Conservation (phyloP, 2,797 vertebrate genomes). For the Peromyscus attwateri region DNA sequence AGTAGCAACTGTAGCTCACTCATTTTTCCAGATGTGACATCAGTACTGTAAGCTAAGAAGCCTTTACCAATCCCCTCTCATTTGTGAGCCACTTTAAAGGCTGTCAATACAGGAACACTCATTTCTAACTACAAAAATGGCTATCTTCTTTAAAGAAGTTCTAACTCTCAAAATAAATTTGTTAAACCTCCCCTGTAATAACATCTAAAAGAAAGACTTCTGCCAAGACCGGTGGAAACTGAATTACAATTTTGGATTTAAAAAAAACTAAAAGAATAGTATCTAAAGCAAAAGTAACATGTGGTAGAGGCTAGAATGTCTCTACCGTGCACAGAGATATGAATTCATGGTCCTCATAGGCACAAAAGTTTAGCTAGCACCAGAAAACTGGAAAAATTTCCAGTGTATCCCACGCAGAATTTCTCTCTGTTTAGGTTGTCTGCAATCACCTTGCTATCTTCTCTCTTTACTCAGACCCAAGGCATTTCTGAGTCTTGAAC, state of each 20-base stretch:
- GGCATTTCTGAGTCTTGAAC: background rate
- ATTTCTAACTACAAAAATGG: background rate
- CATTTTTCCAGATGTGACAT: background rate
- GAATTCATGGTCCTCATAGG: background rate
- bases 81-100: background rate
- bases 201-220: conserved; percentile 27
- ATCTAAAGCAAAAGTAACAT: background rate
- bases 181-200: conserved; percentile 22
- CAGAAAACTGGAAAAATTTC: background rate
- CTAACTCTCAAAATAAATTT: conserved; percentile 20
- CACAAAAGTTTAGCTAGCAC: accelerated
- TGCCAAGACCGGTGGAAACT: background rate
- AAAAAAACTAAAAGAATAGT: background rate
- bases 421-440: accelerated
- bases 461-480: background rate
- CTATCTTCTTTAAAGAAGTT: background rate
- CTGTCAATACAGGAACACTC: background rate
- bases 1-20: background rate
- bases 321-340: background rate
- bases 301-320: background rate
- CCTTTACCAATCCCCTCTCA: background rate
- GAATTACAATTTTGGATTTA: background rate
- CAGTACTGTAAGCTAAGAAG: background rate
- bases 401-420: accelerated
- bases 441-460: background rate